Evolutionary conservation across 2,888 invertebrate genomes (phyloP).

Genomic region (Stegana nigrithorax): DNA sequence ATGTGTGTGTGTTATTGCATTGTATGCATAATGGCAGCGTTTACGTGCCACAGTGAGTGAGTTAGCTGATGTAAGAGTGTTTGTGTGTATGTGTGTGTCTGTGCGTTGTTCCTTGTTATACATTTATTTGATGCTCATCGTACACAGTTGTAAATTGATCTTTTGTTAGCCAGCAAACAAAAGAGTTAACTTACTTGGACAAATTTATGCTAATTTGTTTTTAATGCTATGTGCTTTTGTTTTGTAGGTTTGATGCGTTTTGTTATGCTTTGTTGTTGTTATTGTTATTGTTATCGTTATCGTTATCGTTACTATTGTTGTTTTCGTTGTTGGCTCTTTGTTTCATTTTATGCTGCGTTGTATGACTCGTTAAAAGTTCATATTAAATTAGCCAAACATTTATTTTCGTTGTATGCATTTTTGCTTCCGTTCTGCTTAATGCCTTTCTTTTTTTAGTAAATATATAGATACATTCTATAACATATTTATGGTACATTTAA

Average conservation of each 20-base stretch:
- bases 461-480: too few relatives aligned
- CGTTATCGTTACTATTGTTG: conserved; percentile 27
- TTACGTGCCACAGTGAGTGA: not conserved
- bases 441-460: too few relatives aligned
- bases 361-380: too few relatives aligned
- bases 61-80: not conserved
- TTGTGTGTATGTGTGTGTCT: not conserved
- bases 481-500: too few relatives aligned
- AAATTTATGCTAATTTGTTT: conserved; percentile 49
- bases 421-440: too few relatives aligned
- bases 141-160: conserved; percentile 3
- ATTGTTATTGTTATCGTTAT: conserved; percentile 9
- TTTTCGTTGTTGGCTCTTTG: conserved; percentile 22
- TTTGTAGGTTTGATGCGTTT: too few relatives aligned
- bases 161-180: conserved; percentile 38
- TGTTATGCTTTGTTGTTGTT: conserved; percentile 2
- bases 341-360: too few relatives aligned
- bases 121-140: conserved; percentile 24
- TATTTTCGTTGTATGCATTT: too few relatives aligned
- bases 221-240: conserved; percentile 34
- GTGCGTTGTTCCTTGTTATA: not conserved
- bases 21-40: not conserved
- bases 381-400: too few relatives aligned
- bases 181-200: conserved; percentile 24
- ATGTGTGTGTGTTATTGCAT: not conserved